Base-by-base conservation (phyloP, 2,888 invertebrate species). In the Tenthredo amoena region DNA sequence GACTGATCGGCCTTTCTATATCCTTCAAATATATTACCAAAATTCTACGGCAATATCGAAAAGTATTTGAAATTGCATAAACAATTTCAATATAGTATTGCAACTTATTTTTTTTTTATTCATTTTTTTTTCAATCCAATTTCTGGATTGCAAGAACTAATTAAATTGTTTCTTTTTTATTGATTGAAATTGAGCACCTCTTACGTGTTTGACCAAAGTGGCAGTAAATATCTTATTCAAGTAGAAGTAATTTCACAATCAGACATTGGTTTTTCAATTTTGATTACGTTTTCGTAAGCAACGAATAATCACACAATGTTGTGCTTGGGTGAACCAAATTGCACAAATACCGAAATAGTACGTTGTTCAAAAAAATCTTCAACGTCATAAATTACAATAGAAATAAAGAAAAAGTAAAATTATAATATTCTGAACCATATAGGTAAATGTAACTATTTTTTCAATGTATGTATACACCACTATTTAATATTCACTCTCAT, bases 161-260 rank as follows among this genome's bases (percentile, higher is more conserved):
- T 82, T 21, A 43, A 82, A 43, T 65, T 65, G 37, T 65, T 62
- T 84, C 31, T 43, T 47, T n/a, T 76, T 50, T n/a, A 74, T 76
- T 34, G 26, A 81, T 81, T 62, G 62, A 62, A 81, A 81, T 62
- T 81, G 81, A 81, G 81, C 81, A 81, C 58, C 81, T 74, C 26
- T 40, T 62, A 77, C 55, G 50, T 34, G 77, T 77, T 77, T 81
- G 21, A 58, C 58, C 21, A 37, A 62, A 58, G 40, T 81, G 81
- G 62, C 81, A 81, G 81, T 81, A 77, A 31, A 77, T 77, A 62
- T 81, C 62, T 81, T 81, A 81, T 62, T 77, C 12, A 55, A 77
- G 37, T 50, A 62, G 37, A 81, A 62, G n/a, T 81, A 81, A 62
- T 62, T 81, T 81, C 62, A 79, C 81, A 81, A 62, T 62, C 58